These are phyloP conservation scores for Hyposoter didymator DNA, from an alignment of 2,888 invertebrate genomes.

Conservation along the genomic window DNA sequence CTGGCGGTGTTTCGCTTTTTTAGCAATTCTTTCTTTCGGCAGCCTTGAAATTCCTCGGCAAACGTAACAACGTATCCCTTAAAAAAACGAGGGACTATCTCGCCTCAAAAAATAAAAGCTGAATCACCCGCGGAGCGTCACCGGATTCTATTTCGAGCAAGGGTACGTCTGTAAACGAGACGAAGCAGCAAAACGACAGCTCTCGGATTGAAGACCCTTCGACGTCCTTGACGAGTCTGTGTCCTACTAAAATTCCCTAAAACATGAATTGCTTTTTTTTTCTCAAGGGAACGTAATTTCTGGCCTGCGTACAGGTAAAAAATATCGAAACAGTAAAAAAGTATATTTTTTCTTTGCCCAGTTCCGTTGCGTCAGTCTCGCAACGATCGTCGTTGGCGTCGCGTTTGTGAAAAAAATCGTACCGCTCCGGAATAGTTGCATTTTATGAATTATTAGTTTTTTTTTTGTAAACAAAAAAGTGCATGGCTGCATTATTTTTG, in stretches of 20 bases:
- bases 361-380: constrained; percentile 50
- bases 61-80: constrained; percentile 66
- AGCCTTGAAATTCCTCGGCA: constrained; percentile 80
- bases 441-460: background rate
- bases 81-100: constrained; percentile 47
- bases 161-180: constrained; percentile 59
- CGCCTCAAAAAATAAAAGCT: constrained; percentile 15
- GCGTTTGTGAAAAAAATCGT: background rate
- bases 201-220: constrained; percentile 67
- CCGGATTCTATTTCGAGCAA: constrained; percentile 50
- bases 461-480: background rate
- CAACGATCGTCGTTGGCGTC: constrained; percentile 44
- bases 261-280: constrained; percentile 34
- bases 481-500: background rate
- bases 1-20: constrained; percentile 70
- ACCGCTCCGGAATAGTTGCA: background rate
- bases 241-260: constrained; percentile 47
- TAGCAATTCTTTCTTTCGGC: constrained; percentile 68
- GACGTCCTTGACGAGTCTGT: constrained; percentile 73
- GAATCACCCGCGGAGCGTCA: constrained; percentile 50
- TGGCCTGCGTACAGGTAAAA: constrained; percentile 55
- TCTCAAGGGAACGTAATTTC: constrained; percentile 38
- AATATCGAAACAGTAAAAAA: constrained; percentile 31
- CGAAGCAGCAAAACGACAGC: constrained; percentile 50
- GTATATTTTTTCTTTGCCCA: constrained; percentile 55